Conservation (phyloP, 2,888 invertebrate species). For the Eurytoma californica region DNA sequence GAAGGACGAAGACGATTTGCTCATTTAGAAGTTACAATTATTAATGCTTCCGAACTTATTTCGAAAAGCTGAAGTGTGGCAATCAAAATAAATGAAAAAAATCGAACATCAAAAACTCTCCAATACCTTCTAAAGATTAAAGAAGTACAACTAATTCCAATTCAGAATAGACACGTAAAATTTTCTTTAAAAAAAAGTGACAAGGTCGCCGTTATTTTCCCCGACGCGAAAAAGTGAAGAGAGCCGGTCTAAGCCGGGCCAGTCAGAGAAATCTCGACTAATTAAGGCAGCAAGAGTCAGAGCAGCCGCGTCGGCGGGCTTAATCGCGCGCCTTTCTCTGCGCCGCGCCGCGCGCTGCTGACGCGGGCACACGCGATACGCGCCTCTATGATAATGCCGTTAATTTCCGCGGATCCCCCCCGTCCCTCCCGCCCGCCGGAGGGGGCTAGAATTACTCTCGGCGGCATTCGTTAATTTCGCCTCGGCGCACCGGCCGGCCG, state of each 20-base stretch:
- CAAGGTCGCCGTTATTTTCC: neutral
- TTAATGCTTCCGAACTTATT: too few relatives aligned
- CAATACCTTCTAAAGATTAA: too few relatives aligned
- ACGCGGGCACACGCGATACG: neutral
- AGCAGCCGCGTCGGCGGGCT: neutral
- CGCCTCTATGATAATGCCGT: slow-evolving; percentile 56
- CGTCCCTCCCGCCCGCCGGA: neutral
- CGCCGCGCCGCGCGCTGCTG: neutral
- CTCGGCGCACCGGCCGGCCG: neutral
- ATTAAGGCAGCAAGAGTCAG: slow-evolving; percentile 14
- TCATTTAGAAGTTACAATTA: too few relatives aligned
- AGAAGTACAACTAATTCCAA: too few relatives aligned
- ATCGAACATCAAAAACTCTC: too few relatives aligned
- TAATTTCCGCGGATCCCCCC: slow-evolving; percentile 55
- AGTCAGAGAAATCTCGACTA: slow-evolving; percentile 27
- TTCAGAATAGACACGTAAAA: too few relatives aligned
- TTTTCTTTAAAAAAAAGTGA: too few relatives aligned
- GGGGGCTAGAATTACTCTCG: slow-evolving; percentile 54
- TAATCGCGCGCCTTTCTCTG: slow-evolving; percentile 2
- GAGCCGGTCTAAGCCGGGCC: neutral
- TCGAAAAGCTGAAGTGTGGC: too few relatives aligned
- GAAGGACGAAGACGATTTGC: too few relatives aligned
- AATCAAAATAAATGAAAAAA: too few relatives aligned
- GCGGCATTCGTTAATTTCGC: slow-evolving; percentile 57
- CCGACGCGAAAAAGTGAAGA: neutral